Conservation (phyloP, 2,888 invertebrate genomes). For the Euphydryas editha region DNA sequence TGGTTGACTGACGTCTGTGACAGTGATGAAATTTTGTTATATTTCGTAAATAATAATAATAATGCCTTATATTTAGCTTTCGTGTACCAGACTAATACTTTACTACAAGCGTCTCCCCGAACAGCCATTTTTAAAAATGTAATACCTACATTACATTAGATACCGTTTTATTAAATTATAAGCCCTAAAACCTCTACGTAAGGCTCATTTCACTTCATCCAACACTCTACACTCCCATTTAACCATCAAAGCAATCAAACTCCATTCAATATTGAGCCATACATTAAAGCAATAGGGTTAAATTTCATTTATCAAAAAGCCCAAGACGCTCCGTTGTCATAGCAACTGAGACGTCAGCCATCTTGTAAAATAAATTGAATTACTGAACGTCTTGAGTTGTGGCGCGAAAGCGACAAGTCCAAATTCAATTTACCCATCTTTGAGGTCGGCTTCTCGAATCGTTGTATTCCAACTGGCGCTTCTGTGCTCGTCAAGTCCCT, state of each 20-base stretch:
- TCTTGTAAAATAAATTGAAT: slow-evolving; percentile 68
- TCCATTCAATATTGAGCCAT: slow-evolving; percentile 42
- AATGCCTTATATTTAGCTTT: background rate
- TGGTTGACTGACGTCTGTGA: too few species aligned
- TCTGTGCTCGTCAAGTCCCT: slow-evolving; percentile 6
- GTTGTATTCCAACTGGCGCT: slow-evolving; percentile 24
- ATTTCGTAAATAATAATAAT: background rate
- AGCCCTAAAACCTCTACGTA: background rate
- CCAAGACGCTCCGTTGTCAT: slow-evolving; percentile 64
- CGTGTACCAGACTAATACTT: too few species aligned
- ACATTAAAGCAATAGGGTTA: slow-evolving; percentile 43
- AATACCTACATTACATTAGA: background rate
- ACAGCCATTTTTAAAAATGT: slow-evolving; percentile 7
- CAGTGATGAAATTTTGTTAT: too few species aligned
- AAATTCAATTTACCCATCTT: slow-evolving; percentile 68
- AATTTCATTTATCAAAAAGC: slow-evolving; percentile 44
- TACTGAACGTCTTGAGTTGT: slow-evolving; percentile 75
- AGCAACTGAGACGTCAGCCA: slow-evolving; percentile 71
- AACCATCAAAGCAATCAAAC: slow-evolving; percentile 3
- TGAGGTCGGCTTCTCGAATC: slow-evolving; percentile 65
- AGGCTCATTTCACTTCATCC: background rate
- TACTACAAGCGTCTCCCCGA: background rate
- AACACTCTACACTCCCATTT: slow-evolving; percentile 1
- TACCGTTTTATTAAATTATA: background rate
- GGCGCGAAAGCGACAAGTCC: slow-evolving; percentile 67